phyloP scores from a whole-genome alignment of 2,113 vertebrate genomes.

The Actenoides lindsayi region DNA sequence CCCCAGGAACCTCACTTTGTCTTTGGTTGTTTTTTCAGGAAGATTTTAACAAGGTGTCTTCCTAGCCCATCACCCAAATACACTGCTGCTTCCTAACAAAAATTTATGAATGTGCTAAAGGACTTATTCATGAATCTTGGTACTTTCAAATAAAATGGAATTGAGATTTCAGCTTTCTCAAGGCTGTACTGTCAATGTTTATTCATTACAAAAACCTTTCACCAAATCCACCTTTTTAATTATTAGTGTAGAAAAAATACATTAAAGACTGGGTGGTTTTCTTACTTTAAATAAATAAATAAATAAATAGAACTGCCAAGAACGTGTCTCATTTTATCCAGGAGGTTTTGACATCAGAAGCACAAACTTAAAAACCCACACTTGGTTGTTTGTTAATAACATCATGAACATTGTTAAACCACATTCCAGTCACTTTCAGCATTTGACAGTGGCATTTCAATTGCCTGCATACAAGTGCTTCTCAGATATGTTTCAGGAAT shows the following conservation, averaged over 20 bases:
- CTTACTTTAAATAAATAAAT: not conserved
- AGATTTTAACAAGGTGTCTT: not conserved
- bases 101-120: not conserved
- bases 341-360: not conserved
- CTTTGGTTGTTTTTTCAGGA: not conserved
- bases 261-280: not conserved
- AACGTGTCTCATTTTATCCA: not conserved
- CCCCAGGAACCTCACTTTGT: not conserved
- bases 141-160: not conserved
- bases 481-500: not conserved
- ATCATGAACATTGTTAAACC: not conserved
- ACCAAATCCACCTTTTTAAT: not conserved
- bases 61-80: not conserved
- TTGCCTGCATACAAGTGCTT: not conserved
- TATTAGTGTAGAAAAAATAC: not conserved
- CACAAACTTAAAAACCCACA: not conserved
- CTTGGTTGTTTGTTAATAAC: not conserved
- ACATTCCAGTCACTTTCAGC: not conserved
- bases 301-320: not conserved
- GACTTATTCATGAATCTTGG: not conserved
- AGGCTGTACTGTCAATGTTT: not conserved
- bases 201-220: not conserved
- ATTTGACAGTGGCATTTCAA: not conserved
- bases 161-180: not conserved
- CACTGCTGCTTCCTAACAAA: not conserved